Conservation (phyloP, 2,888 invertebrate genomes). For the Clunio marinus region DNA sequence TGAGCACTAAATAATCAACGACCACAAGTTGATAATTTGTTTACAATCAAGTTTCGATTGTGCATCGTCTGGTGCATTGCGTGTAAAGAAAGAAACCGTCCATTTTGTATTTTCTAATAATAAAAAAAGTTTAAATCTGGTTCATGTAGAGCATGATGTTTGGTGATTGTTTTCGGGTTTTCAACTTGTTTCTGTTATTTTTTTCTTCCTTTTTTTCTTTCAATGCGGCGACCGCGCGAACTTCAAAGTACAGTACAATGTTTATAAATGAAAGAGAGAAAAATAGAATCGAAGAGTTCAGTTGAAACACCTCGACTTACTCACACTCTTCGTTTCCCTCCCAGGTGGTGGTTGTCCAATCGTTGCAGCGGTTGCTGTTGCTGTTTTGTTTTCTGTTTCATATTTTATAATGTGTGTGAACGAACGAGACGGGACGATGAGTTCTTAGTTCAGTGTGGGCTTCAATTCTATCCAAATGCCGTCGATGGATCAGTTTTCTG, state of each 20-base stretch:
- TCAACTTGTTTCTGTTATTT: conserved; percentile 19
- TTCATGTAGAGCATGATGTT: conserved; percentile 36
- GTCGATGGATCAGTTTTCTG: conserved; percentile 31
- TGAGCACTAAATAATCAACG: no score
- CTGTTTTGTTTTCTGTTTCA: neutral
- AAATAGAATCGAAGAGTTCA: neutral
- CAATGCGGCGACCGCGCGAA: neutral
- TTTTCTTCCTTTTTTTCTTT: neutral
- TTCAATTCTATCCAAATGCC: conserved; percentile 29
- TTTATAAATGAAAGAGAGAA: conserved; percentile 28
- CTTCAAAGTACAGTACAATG: neutral
- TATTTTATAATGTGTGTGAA: neutral
- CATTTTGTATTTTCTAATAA: no score
- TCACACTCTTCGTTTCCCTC: conserved; percentile 3
- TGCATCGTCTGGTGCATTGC: no score
- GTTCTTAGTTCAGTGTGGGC: neutral
- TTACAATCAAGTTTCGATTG: no score
- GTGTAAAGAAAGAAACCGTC: neutral
- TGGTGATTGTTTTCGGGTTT: conserved; percentile 32
- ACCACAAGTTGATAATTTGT: no score
- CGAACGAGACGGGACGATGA: conserved; percentile 1
- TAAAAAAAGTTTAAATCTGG: neutral
- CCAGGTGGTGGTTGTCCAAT: neutral
- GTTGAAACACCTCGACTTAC: no score
- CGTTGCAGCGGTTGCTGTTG: neutral